phyloP scores from a whole-genome alignment of 2,113 vertebrate species.

The Alligator sinensis region DNA sequence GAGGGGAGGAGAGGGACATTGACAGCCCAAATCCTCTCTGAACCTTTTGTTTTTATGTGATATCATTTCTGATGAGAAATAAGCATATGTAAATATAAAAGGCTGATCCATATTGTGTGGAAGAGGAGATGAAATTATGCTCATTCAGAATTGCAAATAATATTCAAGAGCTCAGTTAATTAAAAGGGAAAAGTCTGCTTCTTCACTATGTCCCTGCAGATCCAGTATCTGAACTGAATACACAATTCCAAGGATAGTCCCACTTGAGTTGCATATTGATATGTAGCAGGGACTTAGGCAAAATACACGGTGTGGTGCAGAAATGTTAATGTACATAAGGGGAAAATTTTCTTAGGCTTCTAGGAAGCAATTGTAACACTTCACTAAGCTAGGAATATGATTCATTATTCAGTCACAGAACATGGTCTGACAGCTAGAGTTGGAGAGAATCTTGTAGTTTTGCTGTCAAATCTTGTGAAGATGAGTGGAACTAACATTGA shows the following conservation, averaged over 20 bases:
- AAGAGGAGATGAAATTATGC: not conserved
- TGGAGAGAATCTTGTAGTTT: not conserved
- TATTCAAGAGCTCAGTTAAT: slow-evolving; percentile 43
- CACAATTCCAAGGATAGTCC: not conserved
- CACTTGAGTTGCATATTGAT: not conserved
- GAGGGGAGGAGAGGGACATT: not conserved
- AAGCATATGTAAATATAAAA: not conserved
- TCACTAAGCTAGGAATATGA: not conserved
- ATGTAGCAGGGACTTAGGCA: slow-evolving; percentile 27
- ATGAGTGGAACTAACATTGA: not conserved
- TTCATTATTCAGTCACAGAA: slow-evolving; percentile 2
- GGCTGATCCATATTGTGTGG: not conserved
- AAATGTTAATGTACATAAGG: slow-evolving; percentile 24
- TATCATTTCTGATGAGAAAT: not conserved
- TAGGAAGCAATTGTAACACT: slow-evolving; percentile 27
- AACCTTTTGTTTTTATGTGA: not conserved
- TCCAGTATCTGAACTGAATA: slow-evolving; percentile 17
- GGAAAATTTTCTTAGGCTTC: not conserved
- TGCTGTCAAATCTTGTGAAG: slow-evolving; percentile 8
- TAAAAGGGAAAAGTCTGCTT: not conserved
- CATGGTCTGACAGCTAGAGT: not conserved
- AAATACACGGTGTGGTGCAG: slow-evolving; percentile 17
- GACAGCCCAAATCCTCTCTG: not conserved
- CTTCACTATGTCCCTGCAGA: not conserved
- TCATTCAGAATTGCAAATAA: slow-evolving; percentile 24